A percentile compares a stretch with the other conserved stretches of the same genome.
Evolutionary conservation across 2,113 vertebrate species (phyloP).

Genomic region (Macrotus californicus): DNA sequence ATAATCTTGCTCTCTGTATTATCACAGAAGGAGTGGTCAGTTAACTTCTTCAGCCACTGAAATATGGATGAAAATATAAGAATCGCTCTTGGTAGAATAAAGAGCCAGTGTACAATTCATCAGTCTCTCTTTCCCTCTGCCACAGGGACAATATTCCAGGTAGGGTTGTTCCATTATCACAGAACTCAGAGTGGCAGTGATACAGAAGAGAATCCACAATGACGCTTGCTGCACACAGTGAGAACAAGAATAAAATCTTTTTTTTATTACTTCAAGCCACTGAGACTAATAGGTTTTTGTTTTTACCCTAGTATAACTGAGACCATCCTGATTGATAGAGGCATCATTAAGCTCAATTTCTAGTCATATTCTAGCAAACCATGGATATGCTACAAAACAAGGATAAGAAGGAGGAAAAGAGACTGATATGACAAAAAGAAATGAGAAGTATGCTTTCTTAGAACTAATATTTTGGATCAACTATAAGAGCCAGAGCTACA

Average conservation of each 20-base stretch:
- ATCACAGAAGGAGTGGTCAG: neutral
- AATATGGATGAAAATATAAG: neutral
- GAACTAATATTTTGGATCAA: neutral
- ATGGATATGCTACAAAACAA: fast-evolving
- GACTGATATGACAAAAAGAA: neutral
- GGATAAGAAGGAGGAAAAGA: neutral
- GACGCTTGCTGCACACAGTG: neutral
- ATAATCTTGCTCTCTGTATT: neutral
- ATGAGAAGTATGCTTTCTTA: neutral
- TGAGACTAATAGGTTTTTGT: neutral
- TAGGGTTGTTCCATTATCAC: fast-evolving
- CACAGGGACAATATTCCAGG: neutral
- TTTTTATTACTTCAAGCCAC: neutral
- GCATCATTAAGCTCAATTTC: neutral
- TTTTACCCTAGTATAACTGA: neutral
- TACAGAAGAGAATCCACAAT: neutral
- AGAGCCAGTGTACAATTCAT: neutral
- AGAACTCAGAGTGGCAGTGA: neutral
- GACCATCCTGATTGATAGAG: neutral
- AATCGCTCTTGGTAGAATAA: neutral
- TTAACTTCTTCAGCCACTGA: neutral
- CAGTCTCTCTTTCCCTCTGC: neutral
- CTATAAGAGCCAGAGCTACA: neutral
- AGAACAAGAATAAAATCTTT: neutral
- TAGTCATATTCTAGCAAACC: neutral